Conservation (phyloP, 2,113 vertebrate genomes). For the Struthidea cinerea region DNA sequence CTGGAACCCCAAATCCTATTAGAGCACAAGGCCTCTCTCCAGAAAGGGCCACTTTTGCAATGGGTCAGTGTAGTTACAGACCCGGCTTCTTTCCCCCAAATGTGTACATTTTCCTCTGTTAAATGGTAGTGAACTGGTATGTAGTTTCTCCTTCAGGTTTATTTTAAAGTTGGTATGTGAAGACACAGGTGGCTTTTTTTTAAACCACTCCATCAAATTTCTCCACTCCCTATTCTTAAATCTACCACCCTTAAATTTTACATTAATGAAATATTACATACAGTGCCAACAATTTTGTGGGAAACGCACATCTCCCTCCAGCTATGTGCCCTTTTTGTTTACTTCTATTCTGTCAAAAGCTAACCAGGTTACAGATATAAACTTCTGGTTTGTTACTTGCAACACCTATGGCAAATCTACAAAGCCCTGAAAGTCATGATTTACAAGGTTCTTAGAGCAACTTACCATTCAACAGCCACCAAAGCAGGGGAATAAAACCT, state of each 20-base stretch:
- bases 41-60: not conserved
- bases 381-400: not conserved
- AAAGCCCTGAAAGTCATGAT: not conserved
- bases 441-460: not conserved
- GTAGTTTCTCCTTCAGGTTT: not conserved
- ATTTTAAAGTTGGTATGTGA: not conserved
- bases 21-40: not conserved
- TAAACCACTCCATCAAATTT: not conserved
- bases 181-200: not conserved
- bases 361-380: not conserved
- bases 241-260: not conserved
- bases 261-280: not conserved
- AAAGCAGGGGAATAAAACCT: slow-evolving; percentile 80
- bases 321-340: not conserved
- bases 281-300: not conserved
- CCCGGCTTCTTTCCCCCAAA: not conserved
- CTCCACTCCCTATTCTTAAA: not conserved
- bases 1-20: not conserved
- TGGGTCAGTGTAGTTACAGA: not conserved
- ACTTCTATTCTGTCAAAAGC: not conserved
- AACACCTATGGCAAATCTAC: not conserved
- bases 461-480: slow-evolving; percentile 86
- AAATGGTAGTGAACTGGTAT: not conserved
- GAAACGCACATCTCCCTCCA: not conserved
- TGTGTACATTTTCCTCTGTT: not conserved